Conservation (phyloP, 1,140 invertebrate genomes). For the Asobara japonica region DNA sequence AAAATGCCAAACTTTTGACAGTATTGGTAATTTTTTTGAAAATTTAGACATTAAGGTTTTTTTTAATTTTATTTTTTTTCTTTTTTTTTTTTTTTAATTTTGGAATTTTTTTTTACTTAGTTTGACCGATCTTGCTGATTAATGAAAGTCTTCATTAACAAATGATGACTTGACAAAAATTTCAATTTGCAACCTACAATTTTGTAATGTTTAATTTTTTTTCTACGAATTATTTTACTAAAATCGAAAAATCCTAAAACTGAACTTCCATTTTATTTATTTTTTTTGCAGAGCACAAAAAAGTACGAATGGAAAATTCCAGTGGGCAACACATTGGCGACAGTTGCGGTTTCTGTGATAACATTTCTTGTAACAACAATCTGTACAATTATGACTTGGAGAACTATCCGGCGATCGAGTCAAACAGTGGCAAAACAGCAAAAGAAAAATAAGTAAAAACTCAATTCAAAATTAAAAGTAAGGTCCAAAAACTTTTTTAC, state of each 20-base stretch:
- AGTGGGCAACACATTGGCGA: conserved; percentile 47
- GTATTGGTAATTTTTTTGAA: background rate
- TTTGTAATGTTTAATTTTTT: background rate
- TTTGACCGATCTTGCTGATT: too few relatives aligned
- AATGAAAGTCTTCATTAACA: too few relatives aligned
- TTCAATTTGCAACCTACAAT: too few relatives aligned
- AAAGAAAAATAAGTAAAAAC: conserved; percentile 29
- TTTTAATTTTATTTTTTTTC: too few relatives aligned
- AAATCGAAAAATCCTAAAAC: background rate
- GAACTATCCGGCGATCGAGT: conserved; percentile 39
- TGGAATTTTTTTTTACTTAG: too few relatives aligned
- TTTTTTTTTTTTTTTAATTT: too few relatives aligned
- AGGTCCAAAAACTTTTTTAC: background rate
- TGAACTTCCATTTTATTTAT: background rate
- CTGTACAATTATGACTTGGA: conserved; percentile 41
- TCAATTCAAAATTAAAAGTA: background rate
- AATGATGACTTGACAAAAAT: too few relatives aligned
- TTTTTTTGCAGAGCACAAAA: conserved; percentile 45
- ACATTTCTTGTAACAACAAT: conserved; percentile 44
- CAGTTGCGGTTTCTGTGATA: conserved; percentile 34
- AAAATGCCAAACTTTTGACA: too few relatives aligned
- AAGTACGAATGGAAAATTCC: conserved; percentile 53
- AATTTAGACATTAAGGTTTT: background rate
- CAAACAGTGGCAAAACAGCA: conserved; percentile 2
- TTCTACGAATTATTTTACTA: background rate